Conservation (phyloP, 2,888 invertebrate species). For the Erebia ligea region DNA sequence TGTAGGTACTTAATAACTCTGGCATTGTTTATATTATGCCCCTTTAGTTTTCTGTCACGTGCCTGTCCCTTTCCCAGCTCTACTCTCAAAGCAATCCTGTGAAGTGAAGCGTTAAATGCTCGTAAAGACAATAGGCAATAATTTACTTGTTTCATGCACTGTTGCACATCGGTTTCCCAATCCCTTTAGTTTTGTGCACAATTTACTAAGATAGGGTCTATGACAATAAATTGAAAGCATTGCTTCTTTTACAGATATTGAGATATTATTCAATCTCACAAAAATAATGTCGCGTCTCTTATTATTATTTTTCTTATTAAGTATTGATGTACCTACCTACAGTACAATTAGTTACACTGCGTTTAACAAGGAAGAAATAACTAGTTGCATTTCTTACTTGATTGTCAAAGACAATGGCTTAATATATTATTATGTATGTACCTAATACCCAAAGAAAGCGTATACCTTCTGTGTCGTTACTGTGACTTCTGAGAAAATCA, state of each 20-base stretch:
- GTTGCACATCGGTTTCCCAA: slow-evolving; percentile 53
- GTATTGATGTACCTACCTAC: no score
- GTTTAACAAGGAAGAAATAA: no score
- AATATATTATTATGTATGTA: no score
- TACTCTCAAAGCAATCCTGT: slow-evolving; percentile 43
- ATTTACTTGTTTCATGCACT: slow-evolving; percentile 60
- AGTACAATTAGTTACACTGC: no score
- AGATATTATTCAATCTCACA: no score
- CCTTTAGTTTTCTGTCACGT: slow-evolving; percentile 25
- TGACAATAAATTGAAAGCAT: neutral
- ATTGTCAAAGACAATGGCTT: slow-evolving; percentile 14
- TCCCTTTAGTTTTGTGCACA: slow-evolving; percentile 11
- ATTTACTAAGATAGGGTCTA: neutral
- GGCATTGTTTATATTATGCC: neutral
- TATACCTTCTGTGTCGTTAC: neutral
- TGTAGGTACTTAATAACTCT: neutral
- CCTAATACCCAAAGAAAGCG: slow-evolving; percentile 12
- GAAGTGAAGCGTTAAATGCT: slow-evolving; percentile 53
- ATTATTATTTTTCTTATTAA: no score
- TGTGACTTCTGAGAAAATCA: slow-evolving; percentile 19
- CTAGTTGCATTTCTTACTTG: no score
- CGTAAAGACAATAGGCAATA: slow-evolving; percentile 59
- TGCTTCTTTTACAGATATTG: no score
- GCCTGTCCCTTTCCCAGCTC: slow-evolving; percentile 34
- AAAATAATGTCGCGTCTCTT: no score